Conservation (phyloP, 1,140 invertebrate species). For the Trissolcus basalis region DNA sequence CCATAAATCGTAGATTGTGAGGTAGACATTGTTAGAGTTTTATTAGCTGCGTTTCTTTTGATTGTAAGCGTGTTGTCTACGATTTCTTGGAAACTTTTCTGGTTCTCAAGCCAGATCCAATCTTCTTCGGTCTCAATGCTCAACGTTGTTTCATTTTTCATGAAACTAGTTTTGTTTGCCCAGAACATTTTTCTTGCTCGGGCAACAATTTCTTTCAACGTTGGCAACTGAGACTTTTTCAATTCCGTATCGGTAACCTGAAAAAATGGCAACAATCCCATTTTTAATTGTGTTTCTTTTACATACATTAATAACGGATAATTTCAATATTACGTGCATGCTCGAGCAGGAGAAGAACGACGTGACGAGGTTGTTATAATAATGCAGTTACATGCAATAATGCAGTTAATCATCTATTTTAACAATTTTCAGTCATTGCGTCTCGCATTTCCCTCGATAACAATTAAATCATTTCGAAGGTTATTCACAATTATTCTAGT, state of each 20-base stretch:
- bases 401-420: no score
- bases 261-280: constrained; percentile 68
- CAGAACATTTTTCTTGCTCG: neutral
- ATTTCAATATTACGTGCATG: no score
- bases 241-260: constrained; percentile 67
- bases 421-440: constrained; percentile 31
- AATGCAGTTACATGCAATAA: no score
- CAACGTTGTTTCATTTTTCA: constrained; percentile 15
- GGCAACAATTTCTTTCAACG: constrained; percentile 65
- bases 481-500: constrained; percentile 40
- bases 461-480: constrained; percentile 36
- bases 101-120: constrained; percentile 53
- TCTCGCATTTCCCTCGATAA: constrained; percentile 33
- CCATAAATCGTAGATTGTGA: constrained; percentile 1
- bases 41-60: constrained; percentile 25
- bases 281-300: constrained; percentile 42
- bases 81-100: constrained; percentile 38
- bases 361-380: no score
- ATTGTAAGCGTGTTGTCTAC: constrained; percentile 22
- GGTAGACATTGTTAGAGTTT: constrained; percentile 5
- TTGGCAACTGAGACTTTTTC: constrained; percentile 60
- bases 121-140: constrained; percentile 32
- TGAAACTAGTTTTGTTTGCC: neutral
- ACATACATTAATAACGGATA: no score
- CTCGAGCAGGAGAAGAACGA: constrained; percentile 43